A percentile compares a stretch with the other conserved stretches of the same genome.
Conservation (phyloP, 2,113 vertebrate genomes). For the Chaetorhynchus papuensis region DNA sequence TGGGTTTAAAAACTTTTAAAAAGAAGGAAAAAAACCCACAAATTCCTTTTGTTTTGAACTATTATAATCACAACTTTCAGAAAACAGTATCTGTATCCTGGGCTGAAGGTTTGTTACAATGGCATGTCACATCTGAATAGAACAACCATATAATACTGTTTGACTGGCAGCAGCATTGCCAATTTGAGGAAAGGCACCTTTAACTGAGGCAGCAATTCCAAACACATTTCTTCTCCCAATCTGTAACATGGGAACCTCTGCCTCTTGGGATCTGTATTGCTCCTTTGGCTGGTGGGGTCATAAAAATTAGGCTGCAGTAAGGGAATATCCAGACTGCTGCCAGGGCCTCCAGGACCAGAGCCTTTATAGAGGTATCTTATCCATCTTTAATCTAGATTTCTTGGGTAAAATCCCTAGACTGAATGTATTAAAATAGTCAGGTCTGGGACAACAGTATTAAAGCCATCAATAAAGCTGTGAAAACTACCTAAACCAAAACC, state of each 20-base stretch:
- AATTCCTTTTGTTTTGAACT: slow-evolving; percentile 6
- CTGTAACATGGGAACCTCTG: not conserved
- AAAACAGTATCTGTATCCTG: not conserved
- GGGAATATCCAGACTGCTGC: not conserved
- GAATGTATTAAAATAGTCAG: not conserved
- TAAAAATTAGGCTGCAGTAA: not conserved
- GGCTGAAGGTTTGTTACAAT: not conserved
- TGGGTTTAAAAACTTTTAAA: slow-evolving; percentile 33
- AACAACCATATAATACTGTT: not conserved
- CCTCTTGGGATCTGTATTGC: not conserved
- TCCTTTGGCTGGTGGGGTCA: not conserved
- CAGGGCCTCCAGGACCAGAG: not conserved
- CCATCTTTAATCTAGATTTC: not conserved
- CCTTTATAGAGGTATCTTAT: not conserved
- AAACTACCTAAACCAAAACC: not conserved
- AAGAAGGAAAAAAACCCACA: not conserved
- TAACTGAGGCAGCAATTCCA: not conserved
- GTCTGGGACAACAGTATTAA: not conserved
- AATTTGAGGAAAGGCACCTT: not conserved
- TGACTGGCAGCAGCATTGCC: not conserved
- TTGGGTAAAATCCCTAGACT: not conserved
- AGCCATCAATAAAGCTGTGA: not conserved
- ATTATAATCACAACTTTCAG: slow-evolving; percentile 36
- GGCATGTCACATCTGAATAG: slow-evolving; percentile 19
- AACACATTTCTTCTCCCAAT: not conserved